A percentile compares a stretch with the other conserved stretches of the same genome.
These are phyloP conservation scores for Drosophila pseudoobscura DNA, from an alignment of 1,140 invertebrate genomes.

Conservation along the genomic window DNA sequence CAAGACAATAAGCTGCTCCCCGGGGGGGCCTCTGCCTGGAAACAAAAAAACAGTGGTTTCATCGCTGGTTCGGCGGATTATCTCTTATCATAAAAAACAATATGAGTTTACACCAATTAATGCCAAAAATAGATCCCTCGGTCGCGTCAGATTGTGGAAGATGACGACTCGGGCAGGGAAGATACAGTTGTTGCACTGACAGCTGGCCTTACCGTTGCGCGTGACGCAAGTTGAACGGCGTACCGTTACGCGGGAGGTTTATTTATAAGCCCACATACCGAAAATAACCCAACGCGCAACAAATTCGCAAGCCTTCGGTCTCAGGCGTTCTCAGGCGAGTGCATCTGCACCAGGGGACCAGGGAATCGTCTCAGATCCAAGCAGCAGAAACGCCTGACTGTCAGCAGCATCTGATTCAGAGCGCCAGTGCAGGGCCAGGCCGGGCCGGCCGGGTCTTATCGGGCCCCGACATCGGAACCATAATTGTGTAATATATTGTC, in stretches of 20 bases:
- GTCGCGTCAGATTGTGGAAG: slow-evolving; percentile 18
- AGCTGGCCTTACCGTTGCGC: slow-evolving; percentile 26
- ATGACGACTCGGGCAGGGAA: slow-evolving; percentile 23
- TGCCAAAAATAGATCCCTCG: slow-evolving; percentile 27
- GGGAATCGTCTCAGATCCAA: slow-evolving; percentile 11
- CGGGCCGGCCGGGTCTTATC: slow-evolving; percentile 38
- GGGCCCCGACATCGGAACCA: slow-evolving; percentile 50
- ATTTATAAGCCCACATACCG: slow-evolving; percentile 14
- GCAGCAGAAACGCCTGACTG: slow-evolving; percentile 1
- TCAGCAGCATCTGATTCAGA: slow-evolving; percentile 20
- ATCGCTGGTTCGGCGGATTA: slow-evolving; percentile 4
- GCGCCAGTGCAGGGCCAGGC: neutral
- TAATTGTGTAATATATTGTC: slow-evolving; percentile 54
- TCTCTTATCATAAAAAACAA: slow-evolving; percentile 32
- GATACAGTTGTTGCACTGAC: slow-evolving; percentile 20
- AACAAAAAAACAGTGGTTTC: slow-evolving; percentile 36
- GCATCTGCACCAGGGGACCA: slow-evolving; percentile 16
- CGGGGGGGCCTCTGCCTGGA: slow-evolving; percentile 33
- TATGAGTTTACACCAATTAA: slow-evolving; percentile 18
- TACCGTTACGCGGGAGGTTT: slow-evolving; percentile 10
- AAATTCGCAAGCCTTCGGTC: neutral
- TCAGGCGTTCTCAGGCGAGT: slow-evolving; percentile 2
- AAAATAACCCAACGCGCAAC: slow-evolving; percentile 22
- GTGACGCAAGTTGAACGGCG: slow-evolving; percentile 31
- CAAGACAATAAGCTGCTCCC: slow-evolving; percentile 18